Evolutionary conservation across 2,113 vertebrate genomes (phyloP), one percentile per base, ranked within the genome.

Genomic region (Rhea pennata): DNA sequence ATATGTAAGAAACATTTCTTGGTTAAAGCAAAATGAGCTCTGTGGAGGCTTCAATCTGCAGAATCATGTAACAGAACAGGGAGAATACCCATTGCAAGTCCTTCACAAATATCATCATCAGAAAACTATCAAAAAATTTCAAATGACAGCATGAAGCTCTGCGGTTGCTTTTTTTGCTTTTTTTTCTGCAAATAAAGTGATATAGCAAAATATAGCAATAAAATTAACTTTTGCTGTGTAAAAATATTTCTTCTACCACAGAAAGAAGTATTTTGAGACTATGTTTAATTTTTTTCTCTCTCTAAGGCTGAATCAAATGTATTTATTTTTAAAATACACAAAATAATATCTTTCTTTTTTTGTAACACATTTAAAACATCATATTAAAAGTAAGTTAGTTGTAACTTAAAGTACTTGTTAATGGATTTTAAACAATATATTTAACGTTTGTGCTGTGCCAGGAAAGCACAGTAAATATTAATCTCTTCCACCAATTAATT

Each of bases 381-480:
- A 29, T 91, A 90, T 66, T 74, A 80, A 92, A 92, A 95, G 44
- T 73, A 58, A 42, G 44, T 69, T 44, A 92, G 84, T 40, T 93
- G 29, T 66, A 97, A 51, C 76, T 94, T 86, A 58, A 96, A 95
- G 48, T 86, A 70, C 94, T 88, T 66, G 27, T 94, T 95, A 96
- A 93, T 91, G 80, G 65, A 88, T 93, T 95, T 97, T 95, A 82
- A 54, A 90, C 58, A 92, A 89, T 86, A 87, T 80, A 86, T 84
- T 96, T 95, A 93, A 94, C 64, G 88, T 93, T 96, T 96, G 90
- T 95, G 69, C 80, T 91, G 50, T 88, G 69, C 83, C 93, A 90
- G 36, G 36, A 80, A 95, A 97, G 71, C 88, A 95, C 72, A 91
- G 92, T 95, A 98, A 98, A 95, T 97, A 97, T 96, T 95, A 96